These are phyloP conservation scores for Diplolepis rosae DNA, from an alignment of 2,888 invertebrate genomes.

Conservation along the genomic window DNA sequence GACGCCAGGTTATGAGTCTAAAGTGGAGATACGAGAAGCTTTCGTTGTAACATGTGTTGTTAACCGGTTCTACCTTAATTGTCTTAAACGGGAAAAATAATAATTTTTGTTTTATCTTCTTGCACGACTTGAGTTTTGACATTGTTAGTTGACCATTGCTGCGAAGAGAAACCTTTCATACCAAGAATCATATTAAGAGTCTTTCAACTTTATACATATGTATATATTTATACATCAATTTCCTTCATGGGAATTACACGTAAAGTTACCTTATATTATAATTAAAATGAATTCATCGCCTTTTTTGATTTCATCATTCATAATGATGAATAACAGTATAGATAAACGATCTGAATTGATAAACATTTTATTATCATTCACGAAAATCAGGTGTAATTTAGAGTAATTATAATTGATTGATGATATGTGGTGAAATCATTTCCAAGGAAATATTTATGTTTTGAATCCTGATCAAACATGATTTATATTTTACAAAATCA, in stretches of 20 bases:
- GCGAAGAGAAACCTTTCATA: conserved; percentile 6
- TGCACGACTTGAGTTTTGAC: conserved; percentile 37
- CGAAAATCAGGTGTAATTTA: no score
- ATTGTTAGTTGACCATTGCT: conserved; percentile 36
- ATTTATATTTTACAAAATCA: no score
- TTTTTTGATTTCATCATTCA: neutral
- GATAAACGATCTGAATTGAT: no score
- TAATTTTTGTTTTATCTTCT: conserved; percentile 60
- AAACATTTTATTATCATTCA: no score
- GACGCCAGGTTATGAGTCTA: conserved; percentile 61
- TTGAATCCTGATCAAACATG: no score
- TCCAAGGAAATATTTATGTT: no score
- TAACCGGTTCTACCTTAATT: conserved; percentile 67
- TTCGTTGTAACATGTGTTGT: conserved; percentile 64
- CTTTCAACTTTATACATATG: neutral
- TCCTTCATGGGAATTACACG: neutral
- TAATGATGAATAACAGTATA: neutral
- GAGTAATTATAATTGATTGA: no score
- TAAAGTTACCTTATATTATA: neutral
- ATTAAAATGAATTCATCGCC: neutral
- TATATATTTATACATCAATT: no score
- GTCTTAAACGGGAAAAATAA: conserved; percentile 63
- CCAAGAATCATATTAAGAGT: conserved; percentile 22
- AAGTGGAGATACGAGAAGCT: conserved; percentile 58
- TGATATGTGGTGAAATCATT: no score